Conservation (phyloP, 2,888 invertebrate genomes). For the Dicyrtomina minuta region DNA sequence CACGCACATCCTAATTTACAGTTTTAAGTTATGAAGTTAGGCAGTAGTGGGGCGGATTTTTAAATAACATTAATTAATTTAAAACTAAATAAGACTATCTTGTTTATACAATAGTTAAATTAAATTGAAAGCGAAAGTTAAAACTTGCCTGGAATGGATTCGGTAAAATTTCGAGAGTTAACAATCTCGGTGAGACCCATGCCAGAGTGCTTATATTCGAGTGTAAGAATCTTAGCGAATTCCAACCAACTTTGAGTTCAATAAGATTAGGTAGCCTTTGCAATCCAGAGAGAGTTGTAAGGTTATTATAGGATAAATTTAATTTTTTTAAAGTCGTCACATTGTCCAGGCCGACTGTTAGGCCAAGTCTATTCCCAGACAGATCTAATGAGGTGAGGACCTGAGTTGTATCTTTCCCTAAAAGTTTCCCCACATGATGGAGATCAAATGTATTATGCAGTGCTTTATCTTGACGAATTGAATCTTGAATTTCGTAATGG, state of each 20-base stretch:
- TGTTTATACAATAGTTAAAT: too few relatives aligned
- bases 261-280: conserved; percentile 44
- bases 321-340: conserved; percentile 46
- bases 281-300: conserved; percentile 49
- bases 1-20: conserved; percentile 51
- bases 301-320: conserved; percentile 51
- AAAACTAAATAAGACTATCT: background rate
- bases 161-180: conserved; percentile 47
- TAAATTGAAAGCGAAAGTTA: too few relatives aligned
- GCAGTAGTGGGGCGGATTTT: too few relatives aligned
- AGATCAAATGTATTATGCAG: background rate
- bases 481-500: conserved; percentile 17
- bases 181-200: conserved; percentile 44
- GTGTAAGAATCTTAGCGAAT: conserved; percentile 47
- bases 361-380: conserved; percentile 46
- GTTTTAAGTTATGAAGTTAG: background rate
- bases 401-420: conserved; percentile 41
- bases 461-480: background rate
- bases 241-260: conserved; percentile 51
- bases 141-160: conserved; percentile 50
- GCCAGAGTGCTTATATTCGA: conserved; percentile 46
- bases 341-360: conserved; percentile 46
- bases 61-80: background rate
- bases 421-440: conserved; percentile 39
- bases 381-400: conserved; percentile 47